Conservation (phyloP, 2,113 vertebrate genomes). For the Aegotheles bennettii region DNA sequence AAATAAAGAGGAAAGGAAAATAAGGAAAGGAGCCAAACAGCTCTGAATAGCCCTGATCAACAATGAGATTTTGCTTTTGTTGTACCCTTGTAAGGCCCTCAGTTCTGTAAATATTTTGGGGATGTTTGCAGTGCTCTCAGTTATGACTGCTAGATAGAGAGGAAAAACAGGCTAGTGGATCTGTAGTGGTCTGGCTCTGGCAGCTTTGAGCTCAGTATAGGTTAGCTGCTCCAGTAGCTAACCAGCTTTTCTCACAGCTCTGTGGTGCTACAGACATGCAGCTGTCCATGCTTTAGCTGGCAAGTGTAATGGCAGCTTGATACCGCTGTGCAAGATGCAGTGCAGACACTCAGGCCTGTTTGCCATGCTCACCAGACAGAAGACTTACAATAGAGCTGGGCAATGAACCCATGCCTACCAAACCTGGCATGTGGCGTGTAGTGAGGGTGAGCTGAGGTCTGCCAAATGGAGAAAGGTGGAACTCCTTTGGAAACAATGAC, state of each 20-base stretch:
- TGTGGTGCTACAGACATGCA: neutral
- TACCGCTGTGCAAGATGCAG: neutral
- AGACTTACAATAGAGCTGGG: no score
- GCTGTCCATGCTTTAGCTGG: neutral
- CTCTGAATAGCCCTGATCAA: neutral
- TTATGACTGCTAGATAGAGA: neutral
- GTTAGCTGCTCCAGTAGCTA: neutral
- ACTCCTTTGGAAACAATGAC: neutral
- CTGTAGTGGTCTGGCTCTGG: neutral
- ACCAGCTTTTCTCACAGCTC: neutral
- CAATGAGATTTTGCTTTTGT: neutral
- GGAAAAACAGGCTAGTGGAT: neutral
- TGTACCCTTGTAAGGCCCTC: neutral
- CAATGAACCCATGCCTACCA: neutral
- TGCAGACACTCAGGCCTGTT: no score
- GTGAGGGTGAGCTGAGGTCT: neutral
- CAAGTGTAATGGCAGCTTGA: rapidly evolving
- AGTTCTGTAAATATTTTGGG: neutral
- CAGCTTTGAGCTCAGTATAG: neutral
- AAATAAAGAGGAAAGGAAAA: neutral
- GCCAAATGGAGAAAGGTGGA: neutral
- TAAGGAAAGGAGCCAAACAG: neutral
- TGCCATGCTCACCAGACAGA: rapidly evolving
- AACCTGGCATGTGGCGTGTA: neutral
- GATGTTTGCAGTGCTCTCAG: neutral